Base-by-base conservation (phyloP, 2,888 invertebrate species). In the Sarcophaga subvicina region DNA sequence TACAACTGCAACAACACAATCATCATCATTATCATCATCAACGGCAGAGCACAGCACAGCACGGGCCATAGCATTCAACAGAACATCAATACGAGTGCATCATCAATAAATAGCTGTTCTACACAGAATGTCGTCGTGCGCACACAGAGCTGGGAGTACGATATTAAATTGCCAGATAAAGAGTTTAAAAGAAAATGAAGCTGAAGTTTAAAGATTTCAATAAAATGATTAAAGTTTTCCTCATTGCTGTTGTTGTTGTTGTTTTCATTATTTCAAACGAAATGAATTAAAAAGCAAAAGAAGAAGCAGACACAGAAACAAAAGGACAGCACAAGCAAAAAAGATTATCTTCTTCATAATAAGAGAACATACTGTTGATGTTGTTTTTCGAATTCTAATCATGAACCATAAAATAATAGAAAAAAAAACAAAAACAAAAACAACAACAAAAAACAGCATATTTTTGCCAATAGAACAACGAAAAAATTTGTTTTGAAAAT, bases 1-100 rank as follows among this genome's bases (percentile, higher is more conserved):
- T 54, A 17, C 8, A 47, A 67, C 17, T 8, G 20, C 37, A 62
- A 27, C 12, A 17, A 54, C 54, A 54, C 27, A 22, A 69, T 27
- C 6, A 80, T 63, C 27, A 54, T 78, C 27, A 14, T 77, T 14
- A 6, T 8, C 4, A 37, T 8, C 37, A 37, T 3, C 37, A 37
- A 37, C 37, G 10, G 37, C 49, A 83, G 49, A 22, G 62, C 59
- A 27, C 49, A 64, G 69, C 12, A 76, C 54, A 76, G 63, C 37
- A 37, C 37, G 3, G 10, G 10, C 37, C 3, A 37, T 37, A 10
- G 37, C 10, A 63, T 49, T 77, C 27, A 66, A 83, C 47, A 71
- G 77, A 37, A 37, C 82, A 66, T 71, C 78, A 72, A 83, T 72
- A 49, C 60, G 67, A 3, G 62, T 17, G 72, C 71, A 78, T 67